phyloP scores from a whole-genome alignment of 2,888 invertebrate genomes.

The Drosophila siamana region DNA sequence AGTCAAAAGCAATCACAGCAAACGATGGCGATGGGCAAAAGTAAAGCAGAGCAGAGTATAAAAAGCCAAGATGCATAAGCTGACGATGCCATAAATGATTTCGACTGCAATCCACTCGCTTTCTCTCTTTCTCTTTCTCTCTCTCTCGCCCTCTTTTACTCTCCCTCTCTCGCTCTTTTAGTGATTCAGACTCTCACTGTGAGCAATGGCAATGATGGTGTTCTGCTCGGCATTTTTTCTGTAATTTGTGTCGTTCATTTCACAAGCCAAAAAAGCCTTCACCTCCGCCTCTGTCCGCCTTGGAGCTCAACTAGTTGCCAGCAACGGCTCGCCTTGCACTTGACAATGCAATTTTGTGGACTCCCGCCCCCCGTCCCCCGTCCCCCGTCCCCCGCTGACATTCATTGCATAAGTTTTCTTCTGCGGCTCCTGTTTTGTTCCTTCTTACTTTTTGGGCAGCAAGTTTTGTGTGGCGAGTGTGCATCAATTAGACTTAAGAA shows the following conservation, averaged over 20 bases:
- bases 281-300: neutral
- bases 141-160: neutral
- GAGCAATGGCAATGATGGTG: too few relatives aligned
- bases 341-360: conserved; percentile 61
- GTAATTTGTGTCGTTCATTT: conserved; percentile 42
- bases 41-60: neutral
- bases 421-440: neutral
- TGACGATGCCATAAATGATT: conserved; percentile 26
- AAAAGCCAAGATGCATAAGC: neutral
- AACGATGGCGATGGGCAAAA: neutral
- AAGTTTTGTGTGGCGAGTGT: conserved; percentile 9
- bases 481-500: conserved; percentile 24
- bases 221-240: neutral
- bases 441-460: neutral
- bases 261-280: conserved; percentile 4
- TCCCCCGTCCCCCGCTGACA: conserved; percentile 34
- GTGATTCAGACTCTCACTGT: too few relatives aligned
- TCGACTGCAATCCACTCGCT: neutral
- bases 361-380: neutral
- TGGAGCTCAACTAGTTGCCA: neutral
- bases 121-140: neutral
- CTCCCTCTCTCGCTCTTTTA: too few relatives aligned
- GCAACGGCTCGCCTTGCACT: conserved; percentile 29
- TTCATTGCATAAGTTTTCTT: conserved; percentile 54
- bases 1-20: conserved; percentile 47